Conservation (phyloP, 2,888 invertebrate species). For the Calameuta idolon region DNA sequence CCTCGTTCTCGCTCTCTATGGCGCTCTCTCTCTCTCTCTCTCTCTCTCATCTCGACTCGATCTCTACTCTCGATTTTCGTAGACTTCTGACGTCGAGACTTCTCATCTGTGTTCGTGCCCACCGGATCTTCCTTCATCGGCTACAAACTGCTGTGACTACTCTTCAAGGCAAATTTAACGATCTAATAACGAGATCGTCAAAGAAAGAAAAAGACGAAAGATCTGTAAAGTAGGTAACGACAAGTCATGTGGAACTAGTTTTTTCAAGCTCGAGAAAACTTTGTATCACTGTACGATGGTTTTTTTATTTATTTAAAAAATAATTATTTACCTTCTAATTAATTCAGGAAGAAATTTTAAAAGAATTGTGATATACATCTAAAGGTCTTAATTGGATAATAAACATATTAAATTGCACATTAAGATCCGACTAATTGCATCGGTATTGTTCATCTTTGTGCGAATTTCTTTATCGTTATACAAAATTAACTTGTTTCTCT, state of each 20-base stretch:
- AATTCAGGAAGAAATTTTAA: background rate
- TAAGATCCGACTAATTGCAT: background rate
- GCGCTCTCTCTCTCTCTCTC: background rate
- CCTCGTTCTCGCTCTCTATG: background rate
- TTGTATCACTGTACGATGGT: background rate
- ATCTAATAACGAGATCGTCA: slow-evolving; percentile 23
- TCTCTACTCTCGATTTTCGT: background rate
- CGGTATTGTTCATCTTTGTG: background rate
- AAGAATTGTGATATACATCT: background rate
- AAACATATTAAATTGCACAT: background rate
- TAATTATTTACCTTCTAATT: background rate
- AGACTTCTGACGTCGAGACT: background rate
- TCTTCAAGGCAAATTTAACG: slow-evolving; percentile 29
- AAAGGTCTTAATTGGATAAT: background rate
- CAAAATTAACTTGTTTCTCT: background rate
- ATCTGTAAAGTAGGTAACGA: background rate
- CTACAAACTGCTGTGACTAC: slow-evolving; percentile 12
- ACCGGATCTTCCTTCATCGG: background rate
- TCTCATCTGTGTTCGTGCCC: background rate
- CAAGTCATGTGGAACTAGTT: background rate
- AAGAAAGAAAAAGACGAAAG: background rate
- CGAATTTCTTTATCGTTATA: background rate
- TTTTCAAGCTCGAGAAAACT: background rate
- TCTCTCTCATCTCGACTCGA: background rate
- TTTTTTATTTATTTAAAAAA: background rate